Percentiles rank a stretch among this genome's conserved stretches.
Conservation (phyloP, 1,140 invertebrate genomes). For the Conus betulinus region DNA sequence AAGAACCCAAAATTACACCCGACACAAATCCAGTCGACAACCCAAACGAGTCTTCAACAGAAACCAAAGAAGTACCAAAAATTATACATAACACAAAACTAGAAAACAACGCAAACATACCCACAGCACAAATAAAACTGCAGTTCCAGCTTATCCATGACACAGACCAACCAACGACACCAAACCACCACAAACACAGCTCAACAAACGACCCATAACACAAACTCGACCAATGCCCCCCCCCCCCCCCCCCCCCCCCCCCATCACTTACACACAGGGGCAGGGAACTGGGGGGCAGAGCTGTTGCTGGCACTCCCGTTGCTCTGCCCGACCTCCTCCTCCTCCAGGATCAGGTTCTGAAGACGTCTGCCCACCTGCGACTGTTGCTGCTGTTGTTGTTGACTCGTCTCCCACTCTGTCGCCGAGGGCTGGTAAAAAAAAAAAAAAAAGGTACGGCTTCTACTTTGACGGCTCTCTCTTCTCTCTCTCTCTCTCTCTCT, state of each 20-base stretch:
- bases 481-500: too few species aligned
- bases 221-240: neutral
- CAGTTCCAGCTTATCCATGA: too few species aligned
- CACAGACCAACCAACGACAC: neutral
- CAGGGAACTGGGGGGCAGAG: conserved; percentile 11
- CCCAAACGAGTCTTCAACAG: too few species aligned
- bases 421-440: too few species aligned
- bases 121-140: too few species aligned
- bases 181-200: neutral
- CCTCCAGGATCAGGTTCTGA: conserved; percentile 87
- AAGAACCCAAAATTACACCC: too few species aligned
- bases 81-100: too few species aligned
- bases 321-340: conserved; percentile 78
- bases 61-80: too few species aligned
- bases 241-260: neutral
- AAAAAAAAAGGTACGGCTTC: too few species aligned
- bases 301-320: conserved; percentile 34
- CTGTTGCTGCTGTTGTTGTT: conserved; percentile 24
- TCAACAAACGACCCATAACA: neutral
- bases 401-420: neutral
- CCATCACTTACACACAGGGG: conserved; percentile 24
- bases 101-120: too few species aligned
- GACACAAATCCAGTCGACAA: too few species aligned
- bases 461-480: too few species aligned
- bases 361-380: conserved; percentile 86